phyloP scores from a whole-genome alignment of 2,888 invertebrate genomes.

The Macrosiphum euphorbiae region DNA sequence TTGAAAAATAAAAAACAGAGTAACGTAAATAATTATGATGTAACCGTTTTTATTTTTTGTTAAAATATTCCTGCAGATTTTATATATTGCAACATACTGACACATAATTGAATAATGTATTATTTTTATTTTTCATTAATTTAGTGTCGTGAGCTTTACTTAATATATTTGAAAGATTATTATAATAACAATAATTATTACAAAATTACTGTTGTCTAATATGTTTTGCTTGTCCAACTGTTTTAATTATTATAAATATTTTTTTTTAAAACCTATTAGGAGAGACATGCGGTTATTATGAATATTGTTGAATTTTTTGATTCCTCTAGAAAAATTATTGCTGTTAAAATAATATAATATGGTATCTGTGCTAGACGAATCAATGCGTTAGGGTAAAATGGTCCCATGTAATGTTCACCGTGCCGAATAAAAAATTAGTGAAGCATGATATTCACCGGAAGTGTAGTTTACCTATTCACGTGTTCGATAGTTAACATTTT shows the following conservation, averaged over 20 bases:
- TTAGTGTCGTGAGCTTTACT: neutral
- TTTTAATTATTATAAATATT: neutral
- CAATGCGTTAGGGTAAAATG: slow-evolving; percentile 20
- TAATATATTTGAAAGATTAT: neutral
- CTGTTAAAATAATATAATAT: neutral
- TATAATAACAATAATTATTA: neutral
- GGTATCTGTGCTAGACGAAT: slow-evolving; percentile 9
- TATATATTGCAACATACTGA: neutral
- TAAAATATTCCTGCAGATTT: neutral
- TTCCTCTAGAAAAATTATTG: neutral
- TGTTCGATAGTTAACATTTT: neutral
- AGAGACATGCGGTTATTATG: neutral
- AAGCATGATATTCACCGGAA: slow-evolving; percentile 44
- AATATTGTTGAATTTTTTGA: neutral
- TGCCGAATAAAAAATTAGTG: slow-evolving; percentile 1
- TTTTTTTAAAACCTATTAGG: neutral
- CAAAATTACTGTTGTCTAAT: neutral
- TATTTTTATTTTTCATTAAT: neutral
- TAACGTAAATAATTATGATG: neutral
- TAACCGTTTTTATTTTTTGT: neutral
- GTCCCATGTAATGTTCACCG: neutral
- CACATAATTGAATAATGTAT: neutral
- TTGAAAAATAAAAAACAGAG: neutral
- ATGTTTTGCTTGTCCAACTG: neutral
- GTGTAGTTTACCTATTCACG: slow-evolving; percentile 28